A percentile compares a stretch with the other conserved stretches of the same genome.
These are phyloP conservation scores for Carollia perspicillata DNA, from an alignment of 2,113 vertebrate species.

Conservation along the genomic window DNA sequence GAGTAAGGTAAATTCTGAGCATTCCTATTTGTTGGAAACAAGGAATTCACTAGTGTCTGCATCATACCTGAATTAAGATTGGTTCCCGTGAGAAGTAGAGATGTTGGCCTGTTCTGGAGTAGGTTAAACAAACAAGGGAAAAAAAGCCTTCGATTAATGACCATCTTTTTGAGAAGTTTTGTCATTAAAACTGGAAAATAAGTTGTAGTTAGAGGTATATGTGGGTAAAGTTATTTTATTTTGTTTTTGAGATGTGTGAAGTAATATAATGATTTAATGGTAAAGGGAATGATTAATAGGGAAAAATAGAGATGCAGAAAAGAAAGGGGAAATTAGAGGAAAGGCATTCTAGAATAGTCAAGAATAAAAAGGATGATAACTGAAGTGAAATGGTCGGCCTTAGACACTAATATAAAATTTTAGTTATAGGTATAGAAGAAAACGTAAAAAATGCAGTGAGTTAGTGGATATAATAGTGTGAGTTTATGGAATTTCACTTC, in stretches of 20 bases:
- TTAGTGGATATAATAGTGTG: not conserved
- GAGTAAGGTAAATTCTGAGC: not conserved
- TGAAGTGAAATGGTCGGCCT: not conserved
- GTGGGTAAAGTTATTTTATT: not conserved
- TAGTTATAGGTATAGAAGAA: not conserved
- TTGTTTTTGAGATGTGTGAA: not conserved
- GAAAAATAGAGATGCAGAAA: not conserved
- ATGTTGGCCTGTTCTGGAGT: not conserved
- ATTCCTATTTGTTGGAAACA: not conserved
- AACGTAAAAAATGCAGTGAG: not conserved
- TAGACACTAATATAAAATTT: not conserved
- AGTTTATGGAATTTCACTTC: not conserved
- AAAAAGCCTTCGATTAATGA: no score
- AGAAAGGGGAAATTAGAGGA: not conserved
- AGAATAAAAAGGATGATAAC: not conserved
- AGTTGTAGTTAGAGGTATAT: not conserved
- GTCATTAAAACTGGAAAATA: not conserved
- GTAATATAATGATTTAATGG: not conserved
- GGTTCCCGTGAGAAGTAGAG: not conserved
- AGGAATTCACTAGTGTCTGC: not conserved
- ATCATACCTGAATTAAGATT: not conserved
- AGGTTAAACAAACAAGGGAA: not conserved
- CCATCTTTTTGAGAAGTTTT: not conserved
- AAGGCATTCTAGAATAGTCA: not conserved
- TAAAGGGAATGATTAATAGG: not conserved